Evolutionary conservation across 2,113 vertebrate species (phyloP).

Genomic region (Mirza zaza): DNA sequence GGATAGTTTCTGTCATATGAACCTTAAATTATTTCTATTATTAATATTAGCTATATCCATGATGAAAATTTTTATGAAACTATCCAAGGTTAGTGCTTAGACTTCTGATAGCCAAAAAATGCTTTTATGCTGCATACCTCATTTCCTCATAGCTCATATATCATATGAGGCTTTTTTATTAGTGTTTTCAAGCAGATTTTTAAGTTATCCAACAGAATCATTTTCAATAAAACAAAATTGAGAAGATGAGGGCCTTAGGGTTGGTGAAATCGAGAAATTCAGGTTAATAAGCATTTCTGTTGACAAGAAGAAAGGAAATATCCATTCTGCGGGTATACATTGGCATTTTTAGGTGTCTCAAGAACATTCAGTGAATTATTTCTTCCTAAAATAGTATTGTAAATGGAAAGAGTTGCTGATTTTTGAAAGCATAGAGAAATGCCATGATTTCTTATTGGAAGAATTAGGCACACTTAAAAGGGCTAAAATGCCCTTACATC

Average conservation of each 20-base stretch:
- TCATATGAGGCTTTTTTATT: background rate
- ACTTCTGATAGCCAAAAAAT: background rate
- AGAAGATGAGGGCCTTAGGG: background rate
- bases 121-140: background rate
- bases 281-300: background rate
- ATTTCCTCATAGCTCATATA: background rate
- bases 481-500: background rate
- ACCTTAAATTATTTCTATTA: background rate
- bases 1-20: background rate
- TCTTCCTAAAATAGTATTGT: slow-evolving; percentile 20
- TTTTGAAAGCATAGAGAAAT: background rate
- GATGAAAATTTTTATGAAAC: background rate
- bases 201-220: slow-evolving; percentile 37
- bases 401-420: background rate
- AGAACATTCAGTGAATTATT: background rate
- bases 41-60: background rate
- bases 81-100: background rate
- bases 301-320: slow-evolving; percentile 4
- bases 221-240: slow-evolving; percentile 2
- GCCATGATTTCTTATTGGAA: background rate
- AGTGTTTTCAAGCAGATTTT: slow-evolving; percentile 42
- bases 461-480: background rate
- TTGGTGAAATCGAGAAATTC: slow-evolving; percentile 20
- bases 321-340: background rate
- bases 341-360: background rate